phyloP scores from a whole-genome alignment of 35 echinoderm and acorn worm species.

The Stichopus chloronotus region DNA sequence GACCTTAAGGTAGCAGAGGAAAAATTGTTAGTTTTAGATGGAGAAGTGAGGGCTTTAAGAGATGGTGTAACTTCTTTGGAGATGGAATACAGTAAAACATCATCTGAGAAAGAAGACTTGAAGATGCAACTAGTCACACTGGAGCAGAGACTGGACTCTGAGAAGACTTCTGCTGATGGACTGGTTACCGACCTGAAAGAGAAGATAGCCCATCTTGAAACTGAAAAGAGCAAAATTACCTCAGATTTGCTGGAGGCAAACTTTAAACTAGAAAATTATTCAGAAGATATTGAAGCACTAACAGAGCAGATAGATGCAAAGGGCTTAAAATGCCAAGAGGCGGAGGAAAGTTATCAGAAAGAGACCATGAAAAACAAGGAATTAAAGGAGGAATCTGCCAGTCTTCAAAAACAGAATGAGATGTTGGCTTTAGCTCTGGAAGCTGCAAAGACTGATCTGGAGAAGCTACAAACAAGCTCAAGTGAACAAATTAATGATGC shows the following conservation, averaged over 20 bases:
- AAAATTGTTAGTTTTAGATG: neutral
- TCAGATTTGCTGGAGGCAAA: constrained; percentile 54
- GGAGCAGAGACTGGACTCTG: constrained; percentile 34
- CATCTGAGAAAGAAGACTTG: constrained; percentile 34
- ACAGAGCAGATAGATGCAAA: constrained; percentile 25
- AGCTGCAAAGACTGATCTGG: constrained; percentile 46
- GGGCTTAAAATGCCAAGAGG: constrained; percentile 35
- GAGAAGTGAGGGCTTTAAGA: constrained; percentile 7
- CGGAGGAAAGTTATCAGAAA: constrained; percentile 31
- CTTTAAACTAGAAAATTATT: constrained; percentile 69
- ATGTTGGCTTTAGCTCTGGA: neutral
- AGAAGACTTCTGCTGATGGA: neutral
- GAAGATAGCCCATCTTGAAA: constrained; percentile 12
- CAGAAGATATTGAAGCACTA: constrained; percentile 63
- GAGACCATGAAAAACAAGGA: constrained; percentile 55
- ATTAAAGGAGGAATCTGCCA: constrained; percentile 1
- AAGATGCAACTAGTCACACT: constrained; percentile 10
- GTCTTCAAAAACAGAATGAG: constrained; percentile 35
- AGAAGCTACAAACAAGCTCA: constrained; percentile 38
- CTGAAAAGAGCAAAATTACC: neutral
- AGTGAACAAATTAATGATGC: neutral
- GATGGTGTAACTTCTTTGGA: neutral
- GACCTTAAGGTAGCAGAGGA: constrained; percentile 5
- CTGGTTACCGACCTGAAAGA: constrained; percentile 44
- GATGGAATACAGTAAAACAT: neutral